Evolutionary conservation across 2,113 vertebrate genomes (phyloP).

Genomic region (Tyto alba): DNA sequence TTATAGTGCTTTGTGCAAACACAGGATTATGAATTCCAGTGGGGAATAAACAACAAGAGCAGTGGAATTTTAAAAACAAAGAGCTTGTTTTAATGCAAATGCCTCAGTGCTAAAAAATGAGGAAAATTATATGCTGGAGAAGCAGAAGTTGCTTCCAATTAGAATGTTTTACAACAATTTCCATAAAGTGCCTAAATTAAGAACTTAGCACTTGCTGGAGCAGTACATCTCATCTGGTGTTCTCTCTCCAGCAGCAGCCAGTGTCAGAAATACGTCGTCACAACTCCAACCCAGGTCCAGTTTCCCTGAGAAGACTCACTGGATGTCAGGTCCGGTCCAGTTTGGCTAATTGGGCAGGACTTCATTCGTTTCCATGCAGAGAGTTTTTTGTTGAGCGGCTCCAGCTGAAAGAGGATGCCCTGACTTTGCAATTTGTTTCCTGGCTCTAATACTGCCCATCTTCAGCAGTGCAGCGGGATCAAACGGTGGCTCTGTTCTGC

Average conservation of each 20-base stretch:
- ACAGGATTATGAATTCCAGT: conserved; percentile 61
- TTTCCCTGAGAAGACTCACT: neutral
- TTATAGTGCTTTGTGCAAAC: conserved; percentile 56
- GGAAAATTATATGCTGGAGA: conserved; percentile 40
- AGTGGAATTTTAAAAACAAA: conserved; percentile 50
- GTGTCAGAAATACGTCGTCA: neutral
- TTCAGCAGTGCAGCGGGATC: neutral
- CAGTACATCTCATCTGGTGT: neutral
- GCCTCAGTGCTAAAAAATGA: neutral
- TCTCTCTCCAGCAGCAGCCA: conserved; percentile 13
- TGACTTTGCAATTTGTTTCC: neutral
- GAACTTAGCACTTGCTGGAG: conserved; percentile 16
- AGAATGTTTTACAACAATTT: conserved; percentile 58
- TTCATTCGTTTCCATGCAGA: neutral
- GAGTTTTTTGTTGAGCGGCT: neutral
- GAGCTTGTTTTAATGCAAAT: conserved; percentile 56
- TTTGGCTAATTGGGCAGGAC: neutral
- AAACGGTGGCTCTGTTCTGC: neutral
- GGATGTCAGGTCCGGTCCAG: neutral
- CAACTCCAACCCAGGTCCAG: neutral
- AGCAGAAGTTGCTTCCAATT: conserved; percentile 55
- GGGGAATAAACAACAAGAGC: conserved; percentile 59
- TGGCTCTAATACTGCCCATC: neutral
- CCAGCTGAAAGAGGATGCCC: neutral
- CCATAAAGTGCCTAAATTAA: conserved; percentile 40